A percentile compares a stretch with the other conserved stretches of the same genome.
These are phyloP conservation scores for Andrena minutula DNA, from an alignment of 2,888 invertebrate species.

Conservation along the genomic window DNA sequence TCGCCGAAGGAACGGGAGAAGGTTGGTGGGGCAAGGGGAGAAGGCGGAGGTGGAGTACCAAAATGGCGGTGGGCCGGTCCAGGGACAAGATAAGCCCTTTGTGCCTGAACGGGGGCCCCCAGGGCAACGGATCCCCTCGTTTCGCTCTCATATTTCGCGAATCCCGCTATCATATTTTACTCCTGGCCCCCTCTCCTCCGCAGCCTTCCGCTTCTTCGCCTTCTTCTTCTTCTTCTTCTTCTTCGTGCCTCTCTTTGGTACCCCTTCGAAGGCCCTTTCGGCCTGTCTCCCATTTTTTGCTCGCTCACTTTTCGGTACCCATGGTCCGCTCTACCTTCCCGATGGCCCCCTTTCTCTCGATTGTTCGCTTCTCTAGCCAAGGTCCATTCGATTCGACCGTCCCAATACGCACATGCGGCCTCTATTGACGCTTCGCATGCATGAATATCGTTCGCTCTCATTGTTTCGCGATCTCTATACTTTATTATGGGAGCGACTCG, in stretches of 20 bases:
- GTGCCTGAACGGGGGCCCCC: conserved; percentile 72
- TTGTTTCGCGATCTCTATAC: conserved; percentile 14
- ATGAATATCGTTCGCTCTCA: conserved; percentile 8
- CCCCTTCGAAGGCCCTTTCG: conserved; percentile 35
- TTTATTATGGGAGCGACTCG: conserved; percentile 5
- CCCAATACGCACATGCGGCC: conserved; percentile 7
- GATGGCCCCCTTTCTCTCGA: conserved; percentile 31
- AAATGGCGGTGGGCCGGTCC: conserved; percentile 74
- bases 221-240: conserved; percentile 16
- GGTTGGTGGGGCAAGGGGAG: conserved; percentile 41
- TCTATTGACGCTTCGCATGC: conserved; percentile 1
- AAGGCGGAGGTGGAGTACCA: conserved; percentile 72
- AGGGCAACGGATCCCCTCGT: conserved; percentile 74
- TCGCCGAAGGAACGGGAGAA: conserved; percentile 32
- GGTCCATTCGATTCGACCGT: conserved; percentile 29
- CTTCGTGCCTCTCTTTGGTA: conserved; percentile 6
- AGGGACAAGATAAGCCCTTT: conserved; percentile 82
- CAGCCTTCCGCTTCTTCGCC: not conserved
- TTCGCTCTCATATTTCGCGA: conserved; percentile 84
- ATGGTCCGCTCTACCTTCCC: conserved; percentile 35
- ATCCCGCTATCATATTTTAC: conserved; percentile 84
- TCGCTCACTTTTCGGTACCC: conserved; percentile 62
- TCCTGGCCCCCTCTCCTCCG: conserved; percentile 42
- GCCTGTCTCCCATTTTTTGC: conserved; percentile 68
- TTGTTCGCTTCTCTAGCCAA: conserved; percentile 46